Base-by-base conservation (phyloP, 2,113 vertebrate species). In the Tachysurus fulvidraco region DNA sequence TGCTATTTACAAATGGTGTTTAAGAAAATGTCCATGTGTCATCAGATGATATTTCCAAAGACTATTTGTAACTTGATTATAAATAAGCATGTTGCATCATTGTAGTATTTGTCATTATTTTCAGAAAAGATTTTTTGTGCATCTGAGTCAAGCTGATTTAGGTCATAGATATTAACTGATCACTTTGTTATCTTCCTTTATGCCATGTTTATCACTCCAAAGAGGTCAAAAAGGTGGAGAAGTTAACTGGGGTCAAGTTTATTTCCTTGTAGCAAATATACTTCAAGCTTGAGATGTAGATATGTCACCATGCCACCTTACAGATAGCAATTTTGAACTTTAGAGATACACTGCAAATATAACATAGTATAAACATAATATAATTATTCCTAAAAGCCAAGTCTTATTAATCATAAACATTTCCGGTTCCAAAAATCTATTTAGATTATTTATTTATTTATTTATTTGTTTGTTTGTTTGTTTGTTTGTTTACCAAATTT, bases 1-100 rank as follows among this genome's bases (percentile, higher is more conserved):
- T 81, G 78, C 30, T 50, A 23, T 81, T 81, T 71, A 36, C 10
- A 71, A 46, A 80, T 13, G 9, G 64, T 59, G 30, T 73, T 86
- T 65, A 52, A 52, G 60, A n/a, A 64, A 85, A 54, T 78, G 44
- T 52, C 67, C 14, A 65, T 67, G 65, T 55, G 64, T 69, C 65
- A 67, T 28, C 30, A 41, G 17, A 23, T 25, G 36, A 83, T 57
- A 57, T 83, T 55, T 25, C 50, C 41, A 14, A 19, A 36, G n/a
- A 65, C 55, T 64, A n/a, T 82, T 62, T 82, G n/a, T 46, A 60
- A 64, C 13, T 46, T 2, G 16, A n/a, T 11, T n/a, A 23, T 82
- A 64, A 64, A 82, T 17, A 13, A 64, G 46, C 21, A 77, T 16
- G 14, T n/a, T 77, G 5, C 6, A 52, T 23, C 4, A 36, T n/a